Base-by-base conservation (phyloP, 2,113 vertebrate species). In the Sphaerodactylus townsendi region DNA sequence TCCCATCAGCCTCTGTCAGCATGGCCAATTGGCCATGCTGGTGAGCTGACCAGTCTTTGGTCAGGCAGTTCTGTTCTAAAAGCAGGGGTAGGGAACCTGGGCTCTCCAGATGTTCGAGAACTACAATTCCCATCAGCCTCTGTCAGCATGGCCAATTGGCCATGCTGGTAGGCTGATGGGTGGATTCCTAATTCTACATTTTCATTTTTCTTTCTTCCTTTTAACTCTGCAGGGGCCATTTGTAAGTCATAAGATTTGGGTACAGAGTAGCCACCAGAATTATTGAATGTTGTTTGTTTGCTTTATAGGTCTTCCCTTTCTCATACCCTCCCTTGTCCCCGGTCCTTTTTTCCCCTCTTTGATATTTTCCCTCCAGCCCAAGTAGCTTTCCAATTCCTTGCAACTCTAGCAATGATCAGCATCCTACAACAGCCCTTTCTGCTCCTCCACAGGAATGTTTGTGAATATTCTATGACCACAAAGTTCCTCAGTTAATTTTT, bases 311-410 rank as follows among this genome's bases (percentile, higher is more conserved):
- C 25, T 28, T 50, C 65, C 30, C 35, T n/a, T 11, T 48, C 28
- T 30, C 5, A 30, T 0, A 50, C 19, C 33, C 35, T 15, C 19
- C 15, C 68, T 25, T 23, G 25, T 39, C 8, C 21, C 23, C 5
- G 56, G 56, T 59, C 7, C 6, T 2, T 2, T 2, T 7, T 9
- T 33, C 41, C 7, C 6, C 2, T 2, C 3, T 7, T 9, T 33
- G 5, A 44, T 3, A 9, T 23, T n/a, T 56, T 19, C 15, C 79
- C 68, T 39, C 4, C 65, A 30, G 69, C 28, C 30, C 0, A 23
- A 59, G 56, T 23, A 9, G 77, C n/a, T 9, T 48, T 33, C 10
- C 2, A 59, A 59, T 50, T 44, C 37, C 7, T 2, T 13, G 19
- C 23, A 8, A 15, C 21, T 44, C 79, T 23, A 37, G 21, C 41